Evolutionary conservation across 30 jellyfish, hydroid and myxozoan genomes (phyloP).

Genomic region (Rhopilema esculentum): DNA sequence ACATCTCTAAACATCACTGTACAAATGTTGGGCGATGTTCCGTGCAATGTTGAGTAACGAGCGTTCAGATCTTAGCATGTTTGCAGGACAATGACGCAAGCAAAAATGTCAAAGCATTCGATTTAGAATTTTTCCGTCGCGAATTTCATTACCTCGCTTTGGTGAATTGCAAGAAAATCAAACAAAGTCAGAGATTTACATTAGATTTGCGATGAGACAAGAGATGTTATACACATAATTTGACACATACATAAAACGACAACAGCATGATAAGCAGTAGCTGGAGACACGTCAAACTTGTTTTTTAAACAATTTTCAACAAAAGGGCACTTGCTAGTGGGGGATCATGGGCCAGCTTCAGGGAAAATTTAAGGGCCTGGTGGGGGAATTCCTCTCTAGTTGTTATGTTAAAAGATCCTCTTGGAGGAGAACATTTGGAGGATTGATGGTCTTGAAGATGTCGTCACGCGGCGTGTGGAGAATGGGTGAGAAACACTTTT

Average conservation of each 20-base stretch:
- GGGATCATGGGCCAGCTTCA: constrained; percentile 40
- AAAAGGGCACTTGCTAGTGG: constrained; percentile 40
- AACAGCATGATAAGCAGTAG: constrained; percentile 30
- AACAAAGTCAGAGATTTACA: constrained; percentile 30
- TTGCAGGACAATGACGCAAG: constrained; percentile 31
- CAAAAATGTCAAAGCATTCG: no score
- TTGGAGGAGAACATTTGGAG: not conserved
- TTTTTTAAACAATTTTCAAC: constrained; percentile 17
- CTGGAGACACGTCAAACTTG: constrained; percentile 16
- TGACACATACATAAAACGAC: constrained; percentile 42
- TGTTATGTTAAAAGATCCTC: constrained; percentile 33
- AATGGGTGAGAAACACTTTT: no score
- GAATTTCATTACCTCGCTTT: constrained; percentile 41
- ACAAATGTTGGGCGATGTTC: no score
- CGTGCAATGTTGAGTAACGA: no score
- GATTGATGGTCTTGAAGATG: no score
- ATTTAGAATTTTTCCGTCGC: no score
- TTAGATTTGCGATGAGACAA: constrained; percentile 21
- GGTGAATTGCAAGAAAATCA: constrained; percentile 31
- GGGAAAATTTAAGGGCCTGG: constrained; percentile 42
- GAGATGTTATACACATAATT: constrained; percentile 15
- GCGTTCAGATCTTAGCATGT: constrained; percentile 20
- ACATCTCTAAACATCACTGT: no score
- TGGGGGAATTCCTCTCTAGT: constrained; percentile 31
- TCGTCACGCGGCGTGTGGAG: no score